phyloP scores from a whole-genome alignment of 2,797 vertebrate species.

The Pitangus sulphuratus region DNA sequence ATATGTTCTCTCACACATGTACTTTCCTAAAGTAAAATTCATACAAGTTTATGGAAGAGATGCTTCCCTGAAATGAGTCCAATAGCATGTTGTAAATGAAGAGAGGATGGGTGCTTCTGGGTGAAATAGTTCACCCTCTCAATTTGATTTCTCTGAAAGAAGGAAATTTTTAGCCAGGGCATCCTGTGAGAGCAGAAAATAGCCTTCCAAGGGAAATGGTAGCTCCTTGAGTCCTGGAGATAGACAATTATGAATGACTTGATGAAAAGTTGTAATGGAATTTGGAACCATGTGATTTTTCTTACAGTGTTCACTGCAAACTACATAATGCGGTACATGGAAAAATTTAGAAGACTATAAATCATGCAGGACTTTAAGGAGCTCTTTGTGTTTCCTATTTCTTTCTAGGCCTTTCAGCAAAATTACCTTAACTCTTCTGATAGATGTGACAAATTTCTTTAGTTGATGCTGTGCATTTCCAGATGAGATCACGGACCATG shows the following conservation, averaged over 20 bases:
- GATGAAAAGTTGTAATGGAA: constrained; percentile 43
- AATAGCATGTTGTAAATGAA: background rate
- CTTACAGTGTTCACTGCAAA: background rate
- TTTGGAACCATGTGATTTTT: constrained; percentile 57
- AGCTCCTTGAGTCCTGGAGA: background rate
- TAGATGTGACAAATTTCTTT: constrained; percentile 23
- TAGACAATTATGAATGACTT: constrained; percentile 45
- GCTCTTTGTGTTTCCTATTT: background rate
- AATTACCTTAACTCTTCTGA: constrained; percentile 19
- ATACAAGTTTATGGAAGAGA: background rate
- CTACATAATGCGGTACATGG: background rate
- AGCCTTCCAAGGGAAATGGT: background rate
- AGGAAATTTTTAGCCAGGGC: background rate
- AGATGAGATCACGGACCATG: background rate
- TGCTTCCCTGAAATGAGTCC: background rate
- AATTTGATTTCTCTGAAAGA: background rate
- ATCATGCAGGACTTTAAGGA: constrained; percentile 44
- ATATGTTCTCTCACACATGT: background rate
- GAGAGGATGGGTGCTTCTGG: background rate
- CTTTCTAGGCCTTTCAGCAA: background rate
- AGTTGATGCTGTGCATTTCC: background rate
- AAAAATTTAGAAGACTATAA: constrained; percentile 38
- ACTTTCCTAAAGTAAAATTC: background rate
- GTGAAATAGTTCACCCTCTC: background rate
- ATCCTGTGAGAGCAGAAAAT: background rate